phyloP scores from a whole-genome alignment of 2,797 vertebrate genomes.

The Natrix natrix region DNA sequence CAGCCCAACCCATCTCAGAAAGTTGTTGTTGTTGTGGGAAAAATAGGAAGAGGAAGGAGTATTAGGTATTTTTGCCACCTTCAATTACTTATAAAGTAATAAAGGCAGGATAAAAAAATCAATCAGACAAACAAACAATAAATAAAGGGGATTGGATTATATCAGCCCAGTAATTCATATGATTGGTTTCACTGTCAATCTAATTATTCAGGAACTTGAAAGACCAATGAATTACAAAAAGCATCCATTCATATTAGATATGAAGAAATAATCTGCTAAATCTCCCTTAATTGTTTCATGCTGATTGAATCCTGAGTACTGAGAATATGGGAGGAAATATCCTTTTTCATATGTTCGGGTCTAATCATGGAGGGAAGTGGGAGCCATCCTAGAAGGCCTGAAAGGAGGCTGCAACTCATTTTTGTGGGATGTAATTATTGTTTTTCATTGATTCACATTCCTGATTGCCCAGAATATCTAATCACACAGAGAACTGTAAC shows the following conservation, averaged over 20 bases:
- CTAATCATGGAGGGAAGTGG: neutral
- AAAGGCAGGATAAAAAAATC: neutral
- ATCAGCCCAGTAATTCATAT: neutral
- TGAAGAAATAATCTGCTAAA: neutral
- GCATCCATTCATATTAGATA: neutral
- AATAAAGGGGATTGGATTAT: neutral
- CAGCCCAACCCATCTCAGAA: neutral
- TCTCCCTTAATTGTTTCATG: neutral
- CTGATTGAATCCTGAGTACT: neutral
- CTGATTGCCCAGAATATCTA: neutral
- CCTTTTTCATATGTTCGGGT: neutral
- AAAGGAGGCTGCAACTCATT: neutral
- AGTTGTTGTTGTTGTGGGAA: neutral
- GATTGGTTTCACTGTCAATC: neutral
- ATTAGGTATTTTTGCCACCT: no score
- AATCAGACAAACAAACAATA: neutral
- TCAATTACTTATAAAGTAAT: neutral
- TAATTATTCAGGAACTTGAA: neutral
- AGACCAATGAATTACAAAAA: neutral
- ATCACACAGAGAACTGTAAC: neutral
- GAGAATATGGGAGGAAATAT: neutral
- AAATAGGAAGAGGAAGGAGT: neutral
- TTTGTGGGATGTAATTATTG: neutral
- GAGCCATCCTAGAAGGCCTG: neutral
- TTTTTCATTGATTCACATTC: neutral